Evolutionary conservation across 2,797 vertebrate genomes (phyloP).

Genomic region (Erethizon dorsatum): DNA sequence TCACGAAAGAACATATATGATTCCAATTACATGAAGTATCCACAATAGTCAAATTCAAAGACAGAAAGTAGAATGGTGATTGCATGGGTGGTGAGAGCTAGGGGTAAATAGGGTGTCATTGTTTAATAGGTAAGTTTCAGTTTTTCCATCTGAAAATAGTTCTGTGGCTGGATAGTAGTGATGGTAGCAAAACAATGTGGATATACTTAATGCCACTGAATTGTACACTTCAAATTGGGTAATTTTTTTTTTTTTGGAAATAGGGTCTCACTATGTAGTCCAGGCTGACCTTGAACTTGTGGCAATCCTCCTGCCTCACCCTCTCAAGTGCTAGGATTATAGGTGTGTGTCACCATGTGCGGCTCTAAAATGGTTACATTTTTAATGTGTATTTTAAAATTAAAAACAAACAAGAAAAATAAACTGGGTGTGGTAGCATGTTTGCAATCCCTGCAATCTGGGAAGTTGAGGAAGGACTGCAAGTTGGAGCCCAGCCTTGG

Average conservation of each 20-base stretch:
- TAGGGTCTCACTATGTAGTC: background rate
- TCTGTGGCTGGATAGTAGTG: background rate
- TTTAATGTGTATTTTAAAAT: background rate
- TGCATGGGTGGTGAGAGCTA: background rate
- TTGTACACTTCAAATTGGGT: background rate
- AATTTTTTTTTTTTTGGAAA: background rate
- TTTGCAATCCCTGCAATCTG: background rate
- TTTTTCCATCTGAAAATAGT: background rate
- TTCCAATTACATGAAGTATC: background rate
- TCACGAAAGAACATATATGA: background rate
- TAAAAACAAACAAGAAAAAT: background rate
- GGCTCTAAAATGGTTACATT: background rate
- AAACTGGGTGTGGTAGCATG: background rate
- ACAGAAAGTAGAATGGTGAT: background rate
- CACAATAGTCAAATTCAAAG: background rate
- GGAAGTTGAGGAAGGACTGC: background rate
- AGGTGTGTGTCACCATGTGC: background rate
- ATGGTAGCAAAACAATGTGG: background rate
- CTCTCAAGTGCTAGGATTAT: background rate
- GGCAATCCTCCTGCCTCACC: background rate
- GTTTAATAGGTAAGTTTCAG: background rate
- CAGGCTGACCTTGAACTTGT: background rate
- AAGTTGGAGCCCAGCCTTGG: background rate
- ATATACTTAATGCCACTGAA: background rate
- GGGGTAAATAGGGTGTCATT: background rate